Base-by-base conservation (phyloP, 2,888 invertebrate genomes). In the Drosophila acutilabella region DNA sequence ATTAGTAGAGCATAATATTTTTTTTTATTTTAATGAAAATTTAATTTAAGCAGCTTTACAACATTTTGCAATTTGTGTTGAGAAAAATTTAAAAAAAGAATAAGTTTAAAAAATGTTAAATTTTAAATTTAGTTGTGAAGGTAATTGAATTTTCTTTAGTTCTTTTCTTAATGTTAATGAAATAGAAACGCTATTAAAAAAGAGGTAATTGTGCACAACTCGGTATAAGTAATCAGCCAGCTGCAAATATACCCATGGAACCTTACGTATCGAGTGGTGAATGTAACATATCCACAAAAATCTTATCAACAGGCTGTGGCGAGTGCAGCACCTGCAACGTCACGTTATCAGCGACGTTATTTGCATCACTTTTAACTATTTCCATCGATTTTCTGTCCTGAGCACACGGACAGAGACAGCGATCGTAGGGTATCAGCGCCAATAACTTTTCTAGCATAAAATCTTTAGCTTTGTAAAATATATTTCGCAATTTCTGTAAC, bases 321-420 rank as follows among this genome's bases (percentile, higher is more conserved):
- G 68, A 40, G 26, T 67, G 41, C 26, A 75, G 50, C 26, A 76
- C 69, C 48, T 71, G 73, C 45, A 69, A 73, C 48, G 76, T 69
- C 50, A 62, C 52, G 38, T 67, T 69, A 72, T 73, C 78, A 58
- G 54, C 14, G 14, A 44, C 56, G 51, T 23, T 61, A 51, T 23
- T 59, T 50, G 54, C 48, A 26, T 52, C 52, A 13, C 36, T 70
- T 73, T 70, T 64, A 74, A 77, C 76, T 66, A 64, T 78, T 68
- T 74, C 70, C 64, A 92, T 92, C 90, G 92, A 91, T 92, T 92
- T 92, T 87, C 78, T 88, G 80, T 53, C 52, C 40, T 44, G 54
- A 16, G 47, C 47, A 80, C 90, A 81, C 60, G 71, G 79, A 64
- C 88, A 89, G 51, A 76, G 64, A 66, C 78, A 66, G 11, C 56